Evolutionary conservation across 2,113 vertebrate species (phyloP).

Genomic region (Catagonus wagneri): DNA sequence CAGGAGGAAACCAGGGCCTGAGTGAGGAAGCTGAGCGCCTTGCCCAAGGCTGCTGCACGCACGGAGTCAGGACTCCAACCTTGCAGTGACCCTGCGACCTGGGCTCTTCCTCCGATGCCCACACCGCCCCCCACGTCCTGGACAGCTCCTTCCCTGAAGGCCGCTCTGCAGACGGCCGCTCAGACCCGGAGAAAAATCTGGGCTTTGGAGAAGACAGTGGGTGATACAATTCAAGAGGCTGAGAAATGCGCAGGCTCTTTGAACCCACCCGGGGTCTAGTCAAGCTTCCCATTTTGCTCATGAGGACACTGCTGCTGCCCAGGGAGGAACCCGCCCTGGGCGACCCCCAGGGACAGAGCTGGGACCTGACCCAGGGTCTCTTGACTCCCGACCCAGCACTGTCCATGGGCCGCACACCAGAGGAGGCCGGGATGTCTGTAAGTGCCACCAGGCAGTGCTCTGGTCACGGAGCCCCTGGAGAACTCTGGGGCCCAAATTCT

Average conservation of each 20-base stretch:
- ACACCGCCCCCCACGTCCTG: too few species aligned
- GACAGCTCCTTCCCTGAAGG: background rate
- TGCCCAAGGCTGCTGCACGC: background rate
- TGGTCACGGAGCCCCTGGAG: background rate
- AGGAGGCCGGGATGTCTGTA: accelerated
- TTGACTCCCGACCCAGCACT: too few species aligned
- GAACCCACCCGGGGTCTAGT: accelerated
- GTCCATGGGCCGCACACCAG: background rate
- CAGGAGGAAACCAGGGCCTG: background rate
- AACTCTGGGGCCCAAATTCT: background rate
- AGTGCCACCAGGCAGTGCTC: background rate
- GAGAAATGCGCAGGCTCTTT: background rate
- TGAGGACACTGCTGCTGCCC: background rate
- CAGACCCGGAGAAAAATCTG: background rate
- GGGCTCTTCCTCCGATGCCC: background rate
- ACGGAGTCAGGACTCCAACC: background rate
- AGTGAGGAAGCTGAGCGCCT: background rate
- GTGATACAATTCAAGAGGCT: background rate
- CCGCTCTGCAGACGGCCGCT: background rate
- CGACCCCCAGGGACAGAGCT: background rate
- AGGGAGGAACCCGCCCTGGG: background rate
- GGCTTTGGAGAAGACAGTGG: background rate
- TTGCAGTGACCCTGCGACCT: background rate
- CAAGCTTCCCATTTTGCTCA: background rate
- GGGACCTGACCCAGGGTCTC: background rate